phyloP scores from a whole-genome alignment of 2,797 vertebrate genomes.

The Kryptopterus vitreolus region DNA sequence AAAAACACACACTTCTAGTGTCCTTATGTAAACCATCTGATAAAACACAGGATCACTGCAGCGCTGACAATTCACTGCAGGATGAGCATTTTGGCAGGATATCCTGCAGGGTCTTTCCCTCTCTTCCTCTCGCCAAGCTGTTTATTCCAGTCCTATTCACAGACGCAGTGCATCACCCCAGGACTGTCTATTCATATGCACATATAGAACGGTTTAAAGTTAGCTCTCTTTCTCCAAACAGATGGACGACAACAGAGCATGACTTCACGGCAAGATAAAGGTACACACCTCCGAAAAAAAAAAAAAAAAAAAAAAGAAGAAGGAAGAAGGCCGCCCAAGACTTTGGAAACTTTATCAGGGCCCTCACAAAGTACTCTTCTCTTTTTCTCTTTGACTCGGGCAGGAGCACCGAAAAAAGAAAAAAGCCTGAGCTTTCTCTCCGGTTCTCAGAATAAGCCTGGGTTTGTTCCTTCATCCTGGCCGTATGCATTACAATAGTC shows the following conservation, averaged over 20 bases:
- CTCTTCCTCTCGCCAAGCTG: background rate
- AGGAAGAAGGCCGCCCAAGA: slow-evolving; percentile 44
- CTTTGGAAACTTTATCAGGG: slow-evolving; percentile 48
- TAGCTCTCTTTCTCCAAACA: slow-evolving; percentile 31
- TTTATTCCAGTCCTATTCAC: background rate
- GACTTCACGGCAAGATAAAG: slow-evolving; percentile 43
- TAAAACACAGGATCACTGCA: background rate
- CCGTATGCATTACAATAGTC: slow-evolving; percentile 59
- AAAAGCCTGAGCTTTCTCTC: slow-evolving; percentile 40
- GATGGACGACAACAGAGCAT: slow-evolving; percentile 20
- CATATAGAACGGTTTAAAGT: slow-evolving; percentile 25
- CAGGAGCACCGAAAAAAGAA: slow-evolving; percentile 31
- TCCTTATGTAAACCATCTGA: slow-evolving; percentile 11
- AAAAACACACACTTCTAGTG: background rate
- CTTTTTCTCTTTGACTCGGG: slow-evolving; percentile 42
- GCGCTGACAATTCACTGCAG: background rate
- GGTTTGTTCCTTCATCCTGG: slow-evolving; percentile 53
- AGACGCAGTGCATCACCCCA: slow-evolving; percentile 9
- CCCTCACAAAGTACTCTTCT: slow-evolving; percentile 20
- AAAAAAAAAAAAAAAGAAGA: no score
- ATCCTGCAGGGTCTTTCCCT: slow-evolving; percentile 1
- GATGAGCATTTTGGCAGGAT: slow-evolving; percentile 2
- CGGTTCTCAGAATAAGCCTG: slow-evolving; percentile 39
- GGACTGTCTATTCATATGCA: slow-evolving; percentile 30
- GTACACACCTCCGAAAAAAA: background rate